Evolutionary conservation across 1,140 invertebrate genomes (phyloP), one percentile per base, ranked within the genome.

Genomic region (Drosophila ogumai): DNA sequence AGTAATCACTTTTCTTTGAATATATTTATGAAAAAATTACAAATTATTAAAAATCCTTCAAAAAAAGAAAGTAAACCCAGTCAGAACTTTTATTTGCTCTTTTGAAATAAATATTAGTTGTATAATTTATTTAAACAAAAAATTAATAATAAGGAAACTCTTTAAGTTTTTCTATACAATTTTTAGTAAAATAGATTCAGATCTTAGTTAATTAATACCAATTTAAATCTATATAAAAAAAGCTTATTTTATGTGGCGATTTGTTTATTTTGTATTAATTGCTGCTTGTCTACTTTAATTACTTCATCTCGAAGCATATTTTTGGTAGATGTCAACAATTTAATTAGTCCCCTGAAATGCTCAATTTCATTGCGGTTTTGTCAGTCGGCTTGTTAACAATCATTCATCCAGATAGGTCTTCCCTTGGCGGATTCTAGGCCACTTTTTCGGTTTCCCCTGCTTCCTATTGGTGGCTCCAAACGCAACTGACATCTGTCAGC

Each of bases 361-460:
- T 85, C 77, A 85, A 81, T 85, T 85, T 81, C 22, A 77, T 74
- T 74, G 75, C 47, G 66, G 68, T 77, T 73, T 65, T 85, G 82
- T 85, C 52, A 46, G 71, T 75, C 50, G 74, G 60, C 68, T 44
- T 85, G 82, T 78, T 85, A 81, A 76, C 76, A 76, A 67, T 63
- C 46, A 75, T 59, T 63, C 56, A 68, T 69, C 17, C 57, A 17
- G 34, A 69, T 43, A 32, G 66, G 43, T 36, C 56, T 41, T 36
- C 36, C 44, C 34, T 32, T 25, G n/a, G 25, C 22, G 47, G 25
- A 31, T 12, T 69, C 38, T 32, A 10, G 12, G n/a, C n/a, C 57
- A 31, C 68, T 52, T 50, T 44, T 64, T 56, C 31, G 54, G 46
- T 41, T 25, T 40, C 25, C 60, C 40, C 13, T 34, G n/a, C 25